phyloP scores from a whole-genome alignment of 2,888 invertebrate species.

The Eupithecia pulchellata region DNA sequence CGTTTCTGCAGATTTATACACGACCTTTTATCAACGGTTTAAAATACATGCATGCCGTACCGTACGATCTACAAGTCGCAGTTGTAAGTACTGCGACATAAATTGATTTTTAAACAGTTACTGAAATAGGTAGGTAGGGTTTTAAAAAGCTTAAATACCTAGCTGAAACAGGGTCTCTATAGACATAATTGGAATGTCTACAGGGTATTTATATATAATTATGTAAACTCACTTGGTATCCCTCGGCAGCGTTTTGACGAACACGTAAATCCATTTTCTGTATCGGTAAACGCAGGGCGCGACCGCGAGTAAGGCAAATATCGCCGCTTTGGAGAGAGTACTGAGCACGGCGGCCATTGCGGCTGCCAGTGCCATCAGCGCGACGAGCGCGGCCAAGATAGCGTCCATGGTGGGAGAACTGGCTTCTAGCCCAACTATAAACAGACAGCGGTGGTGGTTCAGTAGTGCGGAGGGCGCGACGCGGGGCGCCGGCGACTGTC shows the following conservation, averaged over 20 bases:
- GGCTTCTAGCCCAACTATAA: conserved; percentile 73
- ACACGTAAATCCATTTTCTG: conserved; percentile 85
- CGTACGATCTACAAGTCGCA: not conserved
- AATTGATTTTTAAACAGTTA: not conserved
- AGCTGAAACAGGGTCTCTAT: not conserved
- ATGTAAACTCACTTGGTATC: conserved; percentile 87
- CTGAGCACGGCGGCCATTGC: conserved; percentile 86
- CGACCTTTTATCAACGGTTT: not conserved
- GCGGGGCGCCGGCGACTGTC: conserved; percentile 47
- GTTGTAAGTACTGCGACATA: not conserved
- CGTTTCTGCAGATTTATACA: not conserved
- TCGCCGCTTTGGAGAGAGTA: conserved; percentile 89
- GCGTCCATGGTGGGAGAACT: conserved; percentile 74
- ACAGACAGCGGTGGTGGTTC: conserved; percentile 38
- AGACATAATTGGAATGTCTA: not conserved
- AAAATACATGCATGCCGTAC: not conserved
- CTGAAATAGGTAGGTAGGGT: not conserved
- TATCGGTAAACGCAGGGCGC: conserved; percentile 84
- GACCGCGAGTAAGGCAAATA: conserved; percentile 86
- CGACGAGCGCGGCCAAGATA: conserved; percentile 81
- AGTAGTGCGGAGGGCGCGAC: conserved; percentile 43
- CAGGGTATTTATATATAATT: not conserved
- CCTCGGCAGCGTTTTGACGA: conserved; percentile 87
- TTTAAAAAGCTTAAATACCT: not conserved
- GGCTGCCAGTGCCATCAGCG: conserved; percentile 82